These are phyloP conservation scores for Mesodorylaimus sp. DNA, from an alignment of 2,888 invertebrate genomes.

Conservation along the genomic window DNA sequence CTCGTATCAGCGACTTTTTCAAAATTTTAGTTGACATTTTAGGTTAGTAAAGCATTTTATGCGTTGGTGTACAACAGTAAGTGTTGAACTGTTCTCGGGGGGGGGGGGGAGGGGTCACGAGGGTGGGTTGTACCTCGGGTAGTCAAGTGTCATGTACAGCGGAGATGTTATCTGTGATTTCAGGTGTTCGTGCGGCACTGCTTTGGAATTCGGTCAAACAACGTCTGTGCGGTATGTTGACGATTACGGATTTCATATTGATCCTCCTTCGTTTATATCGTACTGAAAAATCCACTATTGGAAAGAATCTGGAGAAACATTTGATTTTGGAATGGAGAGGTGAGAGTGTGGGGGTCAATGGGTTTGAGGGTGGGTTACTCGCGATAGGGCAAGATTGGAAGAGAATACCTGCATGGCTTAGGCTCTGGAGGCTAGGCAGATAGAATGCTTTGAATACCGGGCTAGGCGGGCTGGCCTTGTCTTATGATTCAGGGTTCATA, in stretches of 20 bases:
- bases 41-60: slow-evolving; percentile 72
- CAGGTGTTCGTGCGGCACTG: slow-evolving; percentile 20
- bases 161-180: too few relatives aligned
- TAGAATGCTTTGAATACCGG: too few relatives aligned
- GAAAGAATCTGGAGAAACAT: slow-evolving; percentile 11
- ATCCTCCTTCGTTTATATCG: slow-evolving; percentile 80
- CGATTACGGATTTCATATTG: slow-evolving; percentile 97
- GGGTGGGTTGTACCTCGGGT: not conserved
- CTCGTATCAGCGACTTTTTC: not conserved
- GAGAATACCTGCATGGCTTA: too few relatives aligned
- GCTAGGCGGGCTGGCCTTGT: too few relatives aligned
- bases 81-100: not conserved
- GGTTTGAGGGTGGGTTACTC: too few relatives aligned
- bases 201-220: slow-evolving; percentile 15
- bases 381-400: too few relatives aligned
- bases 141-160: too few relatives aligned
- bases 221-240: slow-evolving; percentile 52
- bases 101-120: not conserved
- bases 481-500: too few relatives aligned
- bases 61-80: slow-evolving; percentile 73
- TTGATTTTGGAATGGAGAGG: not conserved
- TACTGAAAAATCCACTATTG: slow-evolving; percentile 66
- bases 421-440: too few relatives aligned
- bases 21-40: not conserved
- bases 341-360: too few relatives aligned